Evolutionary conservation across 2,888 invertebrate species (phyloP).

Genomic region (Tetramorium bicarinatum): DNA sequence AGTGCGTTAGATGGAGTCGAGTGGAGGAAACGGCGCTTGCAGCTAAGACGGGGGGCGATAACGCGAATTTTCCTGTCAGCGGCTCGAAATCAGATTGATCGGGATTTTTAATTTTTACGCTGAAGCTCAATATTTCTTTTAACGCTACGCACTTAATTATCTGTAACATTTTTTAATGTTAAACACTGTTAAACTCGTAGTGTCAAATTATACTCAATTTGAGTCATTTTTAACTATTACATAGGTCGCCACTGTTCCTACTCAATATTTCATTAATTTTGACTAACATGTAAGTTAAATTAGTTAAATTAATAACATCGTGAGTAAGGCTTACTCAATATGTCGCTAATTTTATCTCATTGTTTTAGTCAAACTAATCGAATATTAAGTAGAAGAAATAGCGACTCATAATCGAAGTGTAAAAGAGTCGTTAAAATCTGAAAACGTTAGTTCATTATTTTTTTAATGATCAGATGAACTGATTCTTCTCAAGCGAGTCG

Average conservation of each 20-base stretch:
- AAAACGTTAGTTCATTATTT: neutral
- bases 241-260: too few relatives aligned
- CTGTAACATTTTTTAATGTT: neutral
- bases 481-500: neutral
- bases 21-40: conserved; percentile 19
- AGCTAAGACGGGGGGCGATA: neutral
- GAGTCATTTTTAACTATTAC: too few relatives aligned
- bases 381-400: too few relatives aligned
- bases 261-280: too few relatives aligned
- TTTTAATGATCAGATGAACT: neutral
- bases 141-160: neutral
- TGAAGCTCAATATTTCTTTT: neutral
- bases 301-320: too few relatives aligned
- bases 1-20: conserved; percentile 29
- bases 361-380: too few relatives aligned
- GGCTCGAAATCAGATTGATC: neutral
- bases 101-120: neutral
- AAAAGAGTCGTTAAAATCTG: neutral
- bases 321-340: too few relatives aligned
- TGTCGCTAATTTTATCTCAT: too few relatives aligned
- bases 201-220: too few relatives aligned
- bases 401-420: neutral
- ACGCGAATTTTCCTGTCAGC: conserved; percentile 8
- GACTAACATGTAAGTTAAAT: too few relatives aligned
- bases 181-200: too few relatives aligned